Base-by-base conservation (phyloP, 37 sponge, comb jelly and placozoan genomes). In the Axinella damicornis region DNA sequence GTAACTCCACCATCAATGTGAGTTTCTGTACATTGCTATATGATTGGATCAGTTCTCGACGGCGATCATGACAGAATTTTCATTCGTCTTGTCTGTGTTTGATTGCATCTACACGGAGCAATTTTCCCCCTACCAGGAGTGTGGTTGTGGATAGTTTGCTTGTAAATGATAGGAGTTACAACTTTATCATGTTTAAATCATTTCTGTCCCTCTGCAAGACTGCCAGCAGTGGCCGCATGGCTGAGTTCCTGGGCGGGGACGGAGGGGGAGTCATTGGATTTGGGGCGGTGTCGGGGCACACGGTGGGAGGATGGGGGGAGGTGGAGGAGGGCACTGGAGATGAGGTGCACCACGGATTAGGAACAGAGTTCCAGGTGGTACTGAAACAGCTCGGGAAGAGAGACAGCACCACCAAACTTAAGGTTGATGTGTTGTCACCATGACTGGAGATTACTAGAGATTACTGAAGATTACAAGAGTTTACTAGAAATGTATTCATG, bases 331-430 rank as follows among this genome's bases (percentile, higher is more conserved):
- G 28, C 5, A 31, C 32, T 19, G 55, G n/a, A 67, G 22, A 24
- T 54, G 39, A 33, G 37, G 64, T 59, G 21, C 33, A 35, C 18
- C 69, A 46, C 5, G 55, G 69, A 0, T 17, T n/a, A 33, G 76
- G 85, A 22, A 34, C 76, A 22, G 21, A 66, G 32, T 87, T 87
- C 53, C 87, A 83, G 35, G 79, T 82, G 38, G 88, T 82, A 14
- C 69, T 91, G 79, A 91, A 87, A 46, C 87, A 91, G 60, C 83
- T 91, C 0, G 87, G 87, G 1, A 91, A 91, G 73, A 81, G 74
- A 57, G 92, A 91, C 55, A 65, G 83, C 14, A 82, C 83, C 27
- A 91, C 92, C 6, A 91, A 87, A 77, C 53, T 91, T 25, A 91
- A 91, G 83, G 92, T 85, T 6, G n/a, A n/a, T n/a, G n/a, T n/a